These are phyloP conservation scores for Heliconius melpomene DNA, from an alignment of 1,140 invertebrate genomes.

Conservation along the genomic window DNA sequence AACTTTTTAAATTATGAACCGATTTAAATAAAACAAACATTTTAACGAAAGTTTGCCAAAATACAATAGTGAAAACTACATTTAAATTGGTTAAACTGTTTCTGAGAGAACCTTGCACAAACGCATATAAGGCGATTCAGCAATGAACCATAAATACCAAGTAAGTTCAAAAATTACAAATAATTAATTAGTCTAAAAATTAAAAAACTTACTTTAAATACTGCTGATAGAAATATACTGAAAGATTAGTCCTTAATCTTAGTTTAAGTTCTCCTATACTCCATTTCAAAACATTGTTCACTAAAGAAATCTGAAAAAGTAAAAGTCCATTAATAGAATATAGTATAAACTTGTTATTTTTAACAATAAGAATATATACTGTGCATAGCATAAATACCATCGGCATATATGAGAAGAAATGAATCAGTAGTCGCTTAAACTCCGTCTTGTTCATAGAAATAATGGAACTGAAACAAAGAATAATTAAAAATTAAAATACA, in stretches of 20 bases:
- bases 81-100: too few species aligned
- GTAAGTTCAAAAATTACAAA: too few species aligned
- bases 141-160: too few species aligned
- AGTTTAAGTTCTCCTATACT: conserved; percentile 96
- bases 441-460: conserved; percentile 91
- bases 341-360: not conserved
- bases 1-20: too few species aligned
- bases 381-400: conserved; percentile 81
- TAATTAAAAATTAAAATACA: not conserved
- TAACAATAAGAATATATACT: not conserved
- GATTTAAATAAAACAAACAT: too few species aligned
- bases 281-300: conserved; percentile 97
- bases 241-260: conserved; percentile 93
- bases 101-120: too few species aligned
- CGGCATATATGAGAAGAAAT: conserved; percentile 91
- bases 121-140: too few species aligned
- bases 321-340: not conserved
- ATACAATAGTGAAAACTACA: too few species aligned
- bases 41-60: too few species aligned
- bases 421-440: conserved; percentile 89
- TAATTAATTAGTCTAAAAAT: too few species aligned
- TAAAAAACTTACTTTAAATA: conserved; percentile 91
- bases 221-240: conserved; percentile 92
- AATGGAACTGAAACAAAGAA: conserved; percentile 89
- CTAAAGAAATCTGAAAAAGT: conserved; percentile 88